Evolutionary conservation across 2,888 invertebrate species (phyloP).

Genomic region (Drosophila birchii): DNA sequence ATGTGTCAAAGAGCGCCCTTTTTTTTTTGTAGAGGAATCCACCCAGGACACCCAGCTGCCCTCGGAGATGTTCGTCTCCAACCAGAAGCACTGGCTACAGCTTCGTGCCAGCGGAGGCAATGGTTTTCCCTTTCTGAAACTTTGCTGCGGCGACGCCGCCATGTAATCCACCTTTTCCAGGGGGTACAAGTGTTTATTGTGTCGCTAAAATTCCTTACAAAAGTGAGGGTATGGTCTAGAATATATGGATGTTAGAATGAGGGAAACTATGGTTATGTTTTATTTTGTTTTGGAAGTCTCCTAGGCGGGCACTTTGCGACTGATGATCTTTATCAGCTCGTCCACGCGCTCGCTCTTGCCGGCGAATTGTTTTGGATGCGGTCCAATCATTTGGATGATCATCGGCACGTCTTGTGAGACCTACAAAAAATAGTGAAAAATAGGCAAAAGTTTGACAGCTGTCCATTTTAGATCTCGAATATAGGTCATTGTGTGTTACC

Average conservation of each 20-base stretch:
- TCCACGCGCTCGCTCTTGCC: constrained; percentile 93
- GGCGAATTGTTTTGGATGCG: constrained; percentile 92
- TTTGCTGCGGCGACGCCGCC: constrained; percentile 72
- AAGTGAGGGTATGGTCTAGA: constrained; percentile 59
- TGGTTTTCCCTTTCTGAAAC: constrained; percentile 68
- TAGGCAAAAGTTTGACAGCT: constrained; percentile 62
- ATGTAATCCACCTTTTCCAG: constrained; percentile 47
- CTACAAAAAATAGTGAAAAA: constrained; percentile 86
- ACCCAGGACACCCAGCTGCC: constrained; percentile 89
- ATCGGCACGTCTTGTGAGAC: constrained; percentile 95
- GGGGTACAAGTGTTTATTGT: constrained; percentile 73
- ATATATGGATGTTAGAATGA: constrained; percentile 51
- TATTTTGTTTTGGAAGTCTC: constrained; percentile 32
- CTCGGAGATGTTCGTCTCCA: constrained; percentile 96
- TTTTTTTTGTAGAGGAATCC: constrained; percentile 83
- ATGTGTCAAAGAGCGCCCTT: background rate
- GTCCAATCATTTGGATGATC: constrained; percentile 95
- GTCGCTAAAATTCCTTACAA: constrained; percentile 77
- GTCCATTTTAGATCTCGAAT: constrained; percentile 47
- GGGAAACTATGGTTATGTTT: constrained; percentile 47
- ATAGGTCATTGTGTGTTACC: constrained; percentile 73
- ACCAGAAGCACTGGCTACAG: constrained; percentile 95
- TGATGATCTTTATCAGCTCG: constrained; percentile 91
- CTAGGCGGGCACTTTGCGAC: constrained; percentile 87
- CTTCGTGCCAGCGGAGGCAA: constrained; percentile 86